Evolutionary conservation across 1,140 invertebrate genomes (phyloP).

Genomic region (Rhyzopertha dominica): DNA sequence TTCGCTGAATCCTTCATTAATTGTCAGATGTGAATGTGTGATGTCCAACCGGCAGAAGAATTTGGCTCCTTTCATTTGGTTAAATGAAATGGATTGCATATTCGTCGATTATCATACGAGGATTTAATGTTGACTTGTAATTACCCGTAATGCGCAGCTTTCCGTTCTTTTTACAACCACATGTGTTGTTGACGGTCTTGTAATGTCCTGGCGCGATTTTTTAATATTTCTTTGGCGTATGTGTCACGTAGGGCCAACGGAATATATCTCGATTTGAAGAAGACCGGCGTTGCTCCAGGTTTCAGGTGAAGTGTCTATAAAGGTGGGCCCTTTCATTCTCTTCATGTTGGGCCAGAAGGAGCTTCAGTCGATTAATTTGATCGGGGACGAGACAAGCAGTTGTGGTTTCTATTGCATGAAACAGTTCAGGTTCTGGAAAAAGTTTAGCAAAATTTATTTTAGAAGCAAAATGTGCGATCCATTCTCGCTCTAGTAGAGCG

Average conservation of each 20-base stretch:
- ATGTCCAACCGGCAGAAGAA: no score
- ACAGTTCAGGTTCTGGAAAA: background rate
- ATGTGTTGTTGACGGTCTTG: conserved; percentile 21
- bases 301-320: conserved; percentile 8
- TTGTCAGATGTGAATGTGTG: no score
- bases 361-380: background rate
- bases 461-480: conserved; percentile 21
- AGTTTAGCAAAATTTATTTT: conserved; percentile 14
- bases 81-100: no score
- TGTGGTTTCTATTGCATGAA: no score
- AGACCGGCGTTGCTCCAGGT: conserved; percentile 17
- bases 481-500: conserved; percentile 24
- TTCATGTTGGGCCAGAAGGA: conserved; percentile 5
- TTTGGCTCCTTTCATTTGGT: no score
- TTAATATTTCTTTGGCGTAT: conserved; percentile 22
- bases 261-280: conserved; percentile 18
- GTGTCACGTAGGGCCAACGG: conserved; percentile 19
- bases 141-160: no score
- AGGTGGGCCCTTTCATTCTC: conserved; percentile 11
- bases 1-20: no score
- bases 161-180: no score
- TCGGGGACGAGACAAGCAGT: no score
- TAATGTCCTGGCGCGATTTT: conserved; percentile 25
- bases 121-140: no score
- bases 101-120: no score